Evolutionary conservation across 1,140 invertebrate species (phyloP).

Genomic region (Cydia splendana): DNA sequence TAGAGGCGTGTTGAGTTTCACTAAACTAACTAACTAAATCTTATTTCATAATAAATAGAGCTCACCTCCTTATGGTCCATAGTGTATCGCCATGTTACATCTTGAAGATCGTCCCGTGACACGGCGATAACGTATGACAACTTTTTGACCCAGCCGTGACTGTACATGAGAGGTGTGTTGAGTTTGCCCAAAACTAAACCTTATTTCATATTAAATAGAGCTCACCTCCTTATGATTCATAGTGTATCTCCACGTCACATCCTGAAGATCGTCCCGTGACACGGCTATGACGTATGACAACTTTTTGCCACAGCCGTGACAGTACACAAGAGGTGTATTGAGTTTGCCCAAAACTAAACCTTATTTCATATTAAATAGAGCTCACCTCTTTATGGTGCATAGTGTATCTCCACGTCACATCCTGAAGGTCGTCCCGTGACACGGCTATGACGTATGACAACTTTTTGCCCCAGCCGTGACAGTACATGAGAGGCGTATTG

Average conservation of each 20-base stretch:
- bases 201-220: constrained; percentile 3
- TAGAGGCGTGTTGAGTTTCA: constrained; percentile 91
- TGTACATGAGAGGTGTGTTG: constrained; percentile 95
- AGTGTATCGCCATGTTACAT: constrained; percentile 98
- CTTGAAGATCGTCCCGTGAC: constrained; percentile 94
- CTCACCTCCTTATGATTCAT: constrained; percentile 81
- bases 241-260: constrained; percentile 98
- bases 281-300: constrained; percentile 94
- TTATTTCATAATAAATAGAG: not conserved
- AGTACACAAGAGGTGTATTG: constrained; percentile 95
- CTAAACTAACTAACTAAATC: constrained; percentile 81
- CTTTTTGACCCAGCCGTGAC: constrained; percentile 93
- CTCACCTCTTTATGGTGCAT: constrained; percentile 81
- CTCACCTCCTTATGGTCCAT: constrained; percentile 81
- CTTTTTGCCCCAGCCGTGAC: constrained; percentile 94
- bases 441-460: constrained; percentile 94
- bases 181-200: constrained; percentile 67
- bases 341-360: constrained; percentile 80
- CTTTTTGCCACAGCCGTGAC: constrained; percentile 93
- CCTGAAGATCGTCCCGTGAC: constrained; percentile 94
- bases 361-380: not conserved
- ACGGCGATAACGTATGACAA: constrained; percentile 94
- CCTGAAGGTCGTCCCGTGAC: constrained; percentile 94
- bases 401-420: constrained; percentile 98
- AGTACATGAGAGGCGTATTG: constrained; percentile 95